phyloP scores from a whole-genome alignment of 1,140 invertebrate genomes.

The Pinna nobilis region DNA sequence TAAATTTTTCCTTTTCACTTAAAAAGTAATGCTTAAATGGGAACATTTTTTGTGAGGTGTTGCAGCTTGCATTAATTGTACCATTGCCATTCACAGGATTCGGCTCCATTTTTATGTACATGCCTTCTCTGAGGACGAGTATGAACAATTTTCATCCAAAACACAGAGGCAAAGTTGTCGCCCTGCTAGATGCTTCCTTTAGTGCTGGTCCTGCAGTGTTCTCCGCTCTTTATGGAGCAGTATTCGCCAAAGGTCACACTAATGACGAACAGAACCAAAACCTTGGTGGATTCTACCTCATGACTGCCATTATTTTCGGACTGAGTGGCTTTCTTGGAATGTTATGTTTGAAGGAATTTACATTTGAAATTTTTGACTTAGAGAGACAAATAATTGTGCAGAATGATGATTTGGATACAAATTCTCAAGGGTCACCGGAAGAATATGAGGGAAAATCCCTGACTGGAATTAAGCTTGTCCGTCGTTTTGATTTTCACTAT shows the following conservation, averaged over 20 bases:
- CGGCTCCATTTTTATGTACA: constrained; percentile 65
- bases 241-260: constrained; percentile 54
- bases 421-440: background rate
- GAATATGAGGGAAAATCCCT: constrained; percentile 24
- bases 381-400: constrained; percentile 20
- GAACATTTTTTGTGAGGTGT: too few species aligned
- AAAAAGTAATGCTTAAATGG: too few species aligned
- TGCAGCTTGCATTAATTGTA: too few species aligned
- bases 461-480: constrained; percentile 52
- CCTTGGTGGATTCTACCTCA: constrained; percentile 60
- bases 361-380: constrained; percentile 28
- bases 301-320: constrained; percentile 55
- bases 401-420: background rate
- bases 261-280: constrained; percentile 62
- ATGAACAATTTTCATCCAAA: constrained; percentile 57
- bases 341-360: constrained; percentile 37
- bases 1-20: too few species aligned
- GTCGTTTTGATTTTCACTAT: constrained; percentile 61
- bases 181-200: constrained; percentile 62
- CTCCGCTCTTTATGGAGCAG: constrained; percentile 54
- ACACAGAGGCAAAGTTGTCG: constrained; percentile 62
- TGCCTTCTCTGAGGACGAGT: constrained; percentile 57
- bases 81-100: constrained; percentile 56
- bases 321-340: constrained; percentile 50
- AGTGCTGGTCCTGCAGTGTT: constrained; percentile 60